Conservation (phyloP, 2,888 invertebrate genomes). For the Eurytoma californica region DNA sequence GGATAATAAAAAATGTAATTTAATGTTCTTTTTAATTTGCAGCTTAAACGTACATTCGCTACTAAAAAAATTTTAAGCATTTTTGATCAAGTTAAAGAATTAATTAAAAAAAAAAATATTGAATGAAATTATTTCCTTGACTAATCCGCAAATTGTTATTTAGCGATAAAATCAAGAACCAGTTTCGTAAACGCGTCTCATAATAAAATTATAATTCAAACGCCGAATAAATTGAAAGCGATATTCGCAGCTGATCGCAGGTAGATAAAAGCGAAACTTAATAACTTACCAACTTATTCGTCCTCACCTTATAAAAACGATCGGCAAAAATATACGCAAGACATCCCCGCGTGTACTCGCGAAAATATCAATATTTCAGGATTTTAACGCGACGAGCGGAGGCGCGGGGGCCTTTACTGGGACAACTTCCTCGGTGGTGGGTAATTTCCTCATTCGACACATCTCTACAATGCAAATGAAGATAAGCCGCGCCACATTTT, state of each 20-base stretch:
- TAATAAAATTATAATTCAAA: constrained; percentile 3
- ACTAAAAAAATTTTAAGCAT: too few species aligned
- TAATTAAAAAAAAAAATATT: background rate
- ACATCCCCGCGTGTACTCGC: constrained; percentile 4
- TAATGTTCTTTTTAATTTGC: too few species aligned
- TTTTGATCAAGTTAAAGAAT: background rate
- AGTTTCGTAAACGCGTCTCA: background rate
- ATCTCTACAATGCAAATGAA: constrained; percentile 28
- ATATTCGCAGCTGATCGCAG: constrained; percentile 13
- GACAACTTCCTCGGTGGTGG: background rate
- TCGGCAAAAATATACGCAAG: background rate
- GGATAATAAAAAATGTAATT: too few species aligned
- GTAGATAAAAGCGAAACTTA: constrained; percentile 31
- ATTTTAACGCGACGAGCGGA: constrained; percentile 27
- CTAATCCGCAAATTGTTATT: too few species aligned
- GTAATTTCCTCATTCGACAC: constrained; percentile 16
- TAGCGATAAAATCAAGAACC: too few species aligned
- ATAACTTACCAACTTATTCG: constrained; percentile 23
- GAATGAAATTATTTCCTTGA: too few species aligned
- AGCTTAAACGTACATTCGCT: too few species aligned
- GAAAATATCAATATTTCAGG: constrained; percentile 43
- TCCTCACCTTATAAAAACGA: constrained; percentile 22
- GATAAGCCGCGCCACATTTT: constrained; percentile 18
- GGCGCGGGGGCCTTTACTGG: constrained; percentile 15
- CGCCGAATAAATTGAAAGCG: constrained; percentile 12